Conservation (phyloP, 2,888 invertebrate genomes). For the Apomyelois bistriatella region DNA sequence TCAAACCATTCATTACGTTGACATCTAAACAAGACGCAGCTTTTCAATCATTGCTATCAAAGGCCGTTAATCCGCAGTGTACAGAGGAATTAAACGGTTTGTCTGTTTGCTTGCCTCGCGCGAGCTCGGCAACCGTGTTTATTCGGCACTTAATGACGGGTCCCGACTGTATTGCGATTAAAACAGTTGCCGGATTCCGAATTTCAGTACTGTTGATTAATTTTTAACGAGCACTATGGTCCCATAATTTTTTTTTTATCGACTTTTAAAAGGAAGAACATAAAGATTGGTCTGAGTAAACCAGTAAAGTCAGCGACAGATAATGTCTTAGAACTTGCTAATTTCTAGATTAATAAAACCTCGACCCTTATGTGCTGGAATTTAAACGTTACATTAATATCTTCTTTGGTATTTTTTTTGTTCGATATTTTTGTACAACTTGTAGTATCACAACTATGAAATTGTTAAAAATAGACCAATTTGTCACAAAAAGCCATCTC, state of each 20-base stretch:
- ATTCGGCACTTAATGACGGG: constrained; percentile 14
- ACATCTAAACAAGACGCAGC: constrained; percentile 5
- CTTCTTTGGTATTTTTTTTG: too few species aligned
- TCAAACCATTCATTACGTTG: constrained; percentile 2
- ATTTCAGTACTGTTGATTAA: background rate
- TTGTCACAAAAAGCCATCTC: constrained; percentile 4
- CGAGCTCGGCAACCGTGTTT: constrained; percentile 9
- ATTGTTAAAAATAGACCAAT: constrained; percentile 3
- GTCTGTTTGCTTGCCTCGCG: constrained; percentile 13
- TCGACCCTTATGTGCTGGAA: too few species aligned
- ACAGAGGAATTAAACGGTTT: constrained; percentile 17
- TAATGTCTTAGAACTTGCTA: too few species aligned
- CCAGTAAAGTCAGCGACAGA: too few species aligned
- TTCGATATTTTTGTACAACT: too few species aligned
- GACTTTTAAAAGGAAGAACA: background rate
- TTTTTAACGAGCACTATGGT: background rate
- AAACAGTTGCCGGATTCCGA: background rate
- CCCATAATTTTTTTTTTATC: background rate
- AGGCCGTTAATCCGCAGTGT: constrained; percentile 14
- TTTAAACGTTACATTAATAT: too few species aligned
- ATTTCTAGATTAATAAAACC: too few species aligned
- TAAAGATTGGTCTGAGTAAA: too few species aligned
- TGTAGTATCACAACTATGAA: background rate
- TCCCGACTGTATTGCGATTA: background rate
- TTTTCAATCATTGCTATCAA: constrained; percentile 9